Percentiles rank a stretch among this genome's conserved stretches.
Conservation (phyloP, 2,888 invertebrate genomes). For the Seira ritae region DNA sequence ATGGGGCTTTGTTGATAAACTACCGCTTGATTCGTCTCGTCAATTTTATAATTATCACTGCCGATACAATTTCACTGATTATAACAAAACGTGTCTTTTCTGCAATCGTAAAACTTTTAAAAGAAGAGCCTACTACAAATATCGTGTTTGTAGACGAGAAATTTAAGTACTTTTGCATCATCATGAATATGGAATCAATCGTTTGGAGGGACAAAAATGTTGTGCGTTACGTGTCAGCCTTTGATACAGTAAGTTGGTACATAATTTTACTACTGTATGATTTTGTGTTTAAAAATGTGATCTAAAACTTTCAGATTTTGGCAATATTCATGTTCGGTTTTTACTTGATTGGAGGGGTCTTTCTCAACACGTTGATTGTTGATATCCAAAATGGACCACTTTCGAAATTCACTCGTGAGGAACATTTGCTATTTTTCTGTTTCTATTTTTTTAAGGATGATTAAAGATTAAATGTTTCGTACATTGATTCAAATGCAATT, state of each 20-base stretch:
- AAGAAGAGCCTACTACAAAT: no score
- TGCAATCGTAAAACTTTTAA: no score
- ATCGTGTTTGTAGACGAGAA: no score
- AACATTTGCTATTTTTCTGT: not conserved
- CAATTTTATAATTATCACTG: no score
- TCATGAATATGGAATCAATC: constrained; percentile 46
- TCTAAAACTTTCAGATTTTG: constrained; percentile 44
- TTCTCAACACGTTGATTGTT: constrained; percentile 57
- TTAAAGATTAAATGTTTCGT: not conserved
- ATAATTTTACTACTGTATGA: no score
- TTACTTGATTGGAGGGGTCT: constrained; percentile 59
- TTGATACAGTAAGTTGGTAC: constrained; percentile 56
- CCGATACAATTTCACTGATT: no score
- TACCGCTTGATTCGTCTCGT: no score
- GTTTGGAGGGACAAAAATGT: constrained; percentile 62
- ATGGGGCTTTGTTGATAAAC: no score
- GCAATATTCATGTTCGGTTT: constrained; percentile 63
- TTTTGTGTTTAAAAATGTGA: constrained; percentile 14
- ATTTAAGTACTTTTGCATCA: no score
- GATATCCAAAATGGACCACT: constrained; percentile 60
- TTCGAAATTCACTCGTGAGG: constrained; percentile 61
- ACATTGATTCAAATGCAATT: not conserved
- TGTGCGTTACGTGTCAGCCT: constrained; percentile 43
- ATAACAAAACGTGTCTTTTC: no score
- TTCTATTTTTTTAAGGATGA: not conserved